A percentile compares a stretch with the other conserved stretches of the same genome.
Conservation (phyloP, 1,140 invertebrate genomes). For the Pogonus chalceus region DNA sequence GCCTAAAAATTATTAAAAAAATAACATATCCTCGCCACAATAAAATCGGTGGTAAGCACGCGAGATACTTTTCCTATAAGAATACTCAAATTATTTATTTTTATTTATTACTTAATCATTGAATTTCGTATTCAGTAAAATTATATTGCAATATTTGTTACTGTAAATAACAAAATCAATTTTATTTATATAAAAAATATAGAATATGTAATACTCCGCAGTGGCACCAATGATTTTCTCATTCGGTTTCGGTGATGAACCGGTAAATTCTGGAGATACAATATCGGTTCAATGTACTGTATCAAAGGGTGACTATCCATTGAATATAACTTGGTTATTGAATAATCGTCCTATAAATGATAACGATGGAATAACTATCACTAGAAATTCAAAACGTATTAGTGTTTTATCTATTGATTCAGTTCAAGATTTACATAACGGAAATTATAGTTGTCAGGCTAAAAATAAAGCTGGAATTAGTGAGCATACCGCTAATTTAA, state of each 20-base stretch:
- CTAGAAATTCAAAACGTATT: constrained; percentile 62
- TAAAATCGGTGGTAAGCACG: too few species aligned
- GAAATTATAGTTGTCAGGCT: constrained; percentile 71
- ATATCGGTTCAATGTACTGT: constrained; percentile 67
- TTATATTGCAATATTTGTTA: too few species aligned
- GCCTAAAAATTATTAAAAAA: too few species aligned
- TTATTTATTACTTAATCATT: too few species aligned
- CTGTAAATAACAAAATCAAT: constrained; percentile 7
- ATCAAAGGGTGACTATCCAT: constrained; percentile 64
- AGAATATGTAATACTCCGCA: too few species aligned
- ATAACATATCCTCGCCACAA: too few species aligned
- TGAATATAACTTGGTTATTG: constrained; percentile 67
- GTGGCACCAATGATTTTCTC: constrained; percentile 68
- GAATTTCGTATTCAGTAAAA: too few species aligned
- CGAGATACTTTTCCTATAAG: too few species aligned
- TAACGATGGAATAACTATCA: constrained; percentile 58
- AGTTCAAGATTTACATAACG: constrained; percentile 62
- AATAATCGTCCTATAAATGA: constrained; percentile 54
- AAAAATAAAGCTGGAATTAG: constrained; percentile 61
- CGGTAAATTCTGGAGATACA: constrained; percentile 69
- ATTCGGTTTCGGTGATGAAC: constrained; percentile 66
- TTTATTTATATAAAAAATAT: constrained; percentile 31
- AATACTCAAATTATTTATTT: too few species aligned
- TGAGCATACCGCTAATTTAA: constrained; percentile 55
- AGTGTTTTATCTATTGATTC: constrained; percentile 69